Conservation (phyloP, 2,888 invertebrate species). For the Pyrrhia umbra region DNA sequence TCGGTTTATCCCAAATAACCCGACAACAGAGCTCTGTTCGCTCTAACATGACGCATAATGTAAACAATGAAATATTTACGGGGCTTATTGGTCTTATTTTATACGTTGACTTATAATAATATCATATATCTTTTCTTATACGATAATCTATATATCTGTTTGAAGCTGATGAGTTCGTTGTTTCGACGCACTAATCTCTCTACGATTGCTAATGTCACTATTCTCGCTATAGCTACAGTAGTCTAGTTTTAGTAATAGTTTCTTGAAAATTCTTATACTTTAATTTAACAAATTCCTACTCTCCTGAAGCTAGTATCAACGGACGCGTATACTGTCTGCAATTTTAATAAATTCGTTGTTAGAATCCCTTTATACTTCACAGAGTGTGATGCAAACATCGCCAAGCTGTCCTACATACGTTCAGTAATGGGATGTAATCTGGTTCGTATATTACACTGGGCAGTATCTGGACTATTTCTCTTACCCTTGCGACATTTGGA, state of each 20-base stretch:
- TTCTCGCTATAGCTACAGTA: background rate
- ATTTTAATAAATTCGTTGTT: slow-evolving; percentile 1
- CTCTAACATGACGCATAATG: background rate
- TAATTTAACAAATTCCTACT: background rate
- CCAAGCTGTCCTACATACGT: slow-evolving; percentile 39
- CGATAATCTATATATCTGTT: background rate
- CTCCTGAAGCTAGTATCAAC: background rate
- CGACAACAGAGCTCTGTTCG: background rate
- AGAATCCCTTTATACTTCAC: slow-evolving; percentile 10
- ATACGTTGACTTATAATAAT: background rate
- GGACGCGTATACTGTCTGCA: background rate
- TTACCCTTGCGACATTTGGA: slow-evolving; percentile 38
- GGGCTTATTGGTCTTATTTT: background rate
- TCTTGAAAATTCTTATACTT: background rate
- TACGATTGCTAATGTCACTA: background rate
- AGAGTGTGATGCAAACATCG: slow-evolving; percentile 36
- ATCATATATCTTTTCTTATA: background rate
- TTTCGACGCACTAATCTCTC: background rate
- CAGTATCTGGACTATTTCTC: slow-evolving; percentile 46
- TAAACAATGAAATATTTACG: background rate
- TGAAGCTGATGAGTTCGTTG: background rate
- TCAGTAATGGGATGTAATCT: slow-evolving; percentile 33
- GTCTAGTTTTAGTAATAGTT: background rate
- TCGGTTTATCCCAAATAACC: background rate
- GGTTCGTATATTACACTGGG: slow-evolving; percentile 15